Base-by-base conservation (phyloP, 2,797 vertebrate genomes). In the Enteromius afrohamiltoni region DNA sequence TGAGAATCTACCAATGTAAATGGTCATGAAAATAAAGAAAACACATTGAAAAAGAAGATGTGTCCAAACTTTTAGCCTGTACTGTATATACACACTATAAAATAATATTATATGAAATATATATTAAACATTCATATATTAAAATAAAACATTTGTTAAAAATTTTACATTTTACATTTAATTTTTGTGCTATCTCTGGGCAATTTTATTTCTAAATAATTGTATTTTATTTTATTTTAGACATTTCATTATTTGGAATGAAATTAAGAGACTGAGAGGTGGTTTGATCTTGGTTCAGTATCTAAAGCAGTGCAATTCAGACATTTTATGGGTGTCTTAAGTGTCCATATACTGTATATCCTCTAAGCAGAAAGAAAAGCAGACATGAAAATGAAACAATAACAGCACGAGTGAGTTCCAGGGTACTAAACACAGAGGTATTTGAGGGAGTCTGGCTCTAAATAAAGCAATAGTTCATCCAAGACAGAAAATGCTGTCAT, bases 311-410 rank as follows among this genome's bases (percentile, higher is more conserved):
- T 49, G 19, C 13, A 55, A 69, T 86, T 71, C 58, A 67, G 31
- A 21, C 58, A 81, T 73, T 83, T 76, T 40, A 40, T 6, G 70
- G 8, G 49, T 19, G 58, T 14, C 23, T 60, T 34, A 55, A 42
- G 49, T 6, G 47, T 82, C 77, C 40, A 42, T 45, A 71, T 55
- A 21, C 67, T 23, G 5, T 23, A 14, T 23, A 47, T 55, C 23
- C 68, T 51, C 62, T 42, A 14, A 14, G 40, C 77, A 37, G 49
- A 83, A 58, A 76, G 53, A 77, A 80, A 70, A 58, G 49, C 45
- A 8, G 21, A 64, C 34, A 26, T 51, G 31, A 76, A 53, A 77
- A 80, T 70, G 69, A 83, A 11, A 86, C 76, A 16, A 86, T 71
- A 65, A 34, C 47, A 26, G 62, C 71, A 17, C 42, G 3, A 51